Evolutionary conservation across 2,797 vertebrate genomes (phyloP).

Genomic region (Sphaeramia orbicularis): DNA sequence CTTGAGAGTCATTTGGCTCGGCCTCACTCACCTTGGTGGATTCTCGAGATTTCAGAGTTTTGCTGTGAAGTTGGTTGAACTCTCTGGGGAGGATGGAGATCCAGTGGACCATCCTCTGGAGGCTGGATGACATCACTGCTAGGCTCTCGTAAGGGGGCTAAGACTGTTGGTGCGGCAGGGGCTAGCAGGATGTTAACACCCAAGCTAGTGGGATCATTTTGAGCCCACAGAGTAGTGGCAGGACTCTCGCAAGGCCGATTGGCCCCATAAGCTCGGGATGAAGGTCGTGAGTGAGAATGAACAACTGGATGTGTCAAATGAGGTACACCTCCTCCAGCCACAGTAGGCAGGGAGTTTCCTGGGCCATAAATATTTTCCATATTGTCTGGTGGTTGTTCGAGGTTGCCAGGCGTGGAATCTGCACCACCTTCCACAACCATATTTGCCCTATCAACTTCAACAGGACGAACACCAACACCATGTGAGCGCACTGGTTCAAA

Average conservation of each 20-base stretch:
- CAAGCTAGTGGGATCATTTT: constrained; percentile 90
- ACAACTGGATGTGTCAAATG: constrained; percentile 60
- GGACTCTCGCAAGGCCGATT: constrained; percentile 94
- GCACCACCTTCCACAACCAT: constrained; percentile 89
- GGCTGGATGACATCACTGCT: constrained; percentile 91
- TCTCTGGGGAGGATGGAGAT: constrained; percentile 77
- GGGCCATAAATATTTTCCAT: constrained; percentile 91
- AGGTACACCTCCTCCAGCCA: constrained; percentile 51
- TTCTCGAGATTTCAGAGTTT: constrained; percentile 95
- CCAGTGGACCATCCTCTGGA: constrained; percentile 87
- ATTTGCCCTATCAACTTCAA: constrained; percentile 91
- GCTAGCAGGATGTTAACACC: constrained; percentile 92
- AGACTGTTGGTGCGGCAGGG: constrained; percentile 92
- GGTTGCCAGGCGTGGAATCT: constrained; percentile 87
- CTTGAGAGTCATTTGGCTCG: constrained; percentile 86
- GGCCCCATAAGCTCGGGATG: constrained; percentile 85
- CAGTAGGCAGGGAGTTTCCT: constrained; percentile 53
- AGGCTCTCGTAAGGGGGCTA: constrained; percentile 86
- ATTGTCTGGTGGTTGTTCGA: constrained; percentile 97
- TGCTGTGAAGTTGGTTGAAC: constrained; percentile 71
- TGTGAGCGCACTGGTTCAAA: constrained; percentile 96
- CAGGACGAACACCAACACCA: constrained; percentile 87
- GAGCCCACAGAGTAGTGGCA: constrained; percentile 96
- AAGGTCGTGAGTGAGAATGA: constrained; percentile 85
- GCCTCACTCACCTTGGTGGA: constrained; percentile 92